A percentile compares a stretch with the other conserved stretches of the same genome.
These are phyloP conservation scores for Amiota minor DNA, from an alignment of 2,888 invertebrate genomes.

Conservation along the genomic window DNA sequence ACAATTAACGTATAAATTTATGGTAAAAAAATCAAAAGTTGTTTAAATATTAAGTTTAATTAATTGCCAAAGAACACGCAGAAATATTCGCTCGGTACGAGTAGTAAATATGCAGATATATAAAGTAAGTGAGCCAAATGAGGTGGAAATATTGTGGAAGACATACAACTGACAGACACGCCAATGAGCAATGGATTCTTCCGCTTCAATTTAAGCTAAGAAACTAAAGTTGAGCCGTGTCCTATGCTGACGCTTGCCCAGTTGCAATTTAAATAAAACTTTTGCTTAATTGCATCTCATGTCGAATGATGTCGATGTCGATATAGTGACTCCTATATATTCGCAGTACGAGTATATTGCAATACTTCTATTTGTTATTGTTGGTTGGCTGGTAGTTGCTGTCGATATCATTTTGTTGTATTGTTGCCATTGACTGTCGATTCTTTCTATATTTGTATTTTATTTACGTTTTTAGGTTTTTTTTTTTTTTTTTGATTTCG, in stretches of 20 bases:
- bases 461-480: too few species aligned
- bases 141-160: not conserved
- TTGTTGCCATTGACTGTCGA: too few species aligned
- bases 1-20: slow-evolving; percentile 19
- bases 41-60: slow-evolving; percentile 23
- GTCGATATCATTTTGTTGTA: not conserved
- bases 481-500: not conserved
- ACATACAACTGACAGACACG: slow-evolving; percentile 21
- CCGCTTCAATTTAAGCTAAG: too few species aligned
- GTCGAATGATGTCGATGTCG: slow-evolving; percentile 31
- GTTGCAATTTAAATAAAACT: slow-evolving; percentile 30
- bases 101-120: not conserved
- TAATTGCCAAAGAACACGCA: slow-evolving; percentile 24
- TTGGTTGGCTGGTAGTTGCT: not conserved
- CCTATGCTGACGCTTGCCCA: slow-evolving; percentile 13
- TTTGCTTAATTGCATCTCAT: slow-evolving; percentile 30
- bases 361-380: slow-evolving; percentile 30
- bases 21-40: slow-evolving; percentile 8
- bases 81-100: slow-evolving; percentile 6
- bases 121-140: slow-evolving; percentile 18
- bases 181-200: not conserved
- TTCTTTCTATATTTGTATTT: too few species aligned
- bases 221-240: too few species aligned
- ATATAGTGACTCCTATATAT: slow-evolving; percentile 38
- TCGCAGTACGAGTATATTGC: too few species aligned